Evolutionary conservation across 2,113 vertebrate species (phyloP).

Genomic region (Hippocampus zosterae): DNA sequence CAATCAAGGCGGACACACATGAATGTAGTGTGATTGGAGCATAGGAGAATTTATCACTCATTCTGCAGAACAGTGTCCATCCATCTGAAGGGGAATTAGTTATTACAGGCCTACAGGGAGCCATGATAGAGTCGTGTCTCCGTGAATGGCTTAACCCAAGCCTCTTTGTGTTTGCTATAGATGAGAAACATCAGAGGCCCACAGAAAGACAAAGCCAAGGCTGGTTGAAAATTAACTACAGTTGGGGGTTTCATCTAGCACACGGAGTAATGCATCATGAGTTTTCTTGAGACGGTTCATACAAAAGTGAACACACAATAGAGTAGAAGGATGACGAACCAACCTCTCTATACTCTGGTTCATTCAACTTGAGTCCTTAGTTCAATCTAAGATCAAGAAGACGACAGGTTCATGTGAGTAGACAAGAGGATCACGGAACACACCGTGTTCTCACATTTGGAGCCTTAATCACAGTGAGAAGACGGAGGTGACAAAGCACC

Average conservation of each 20-base stretch:
- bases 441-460: background rate
- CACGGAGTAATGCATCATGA: constrained; percentile 9
- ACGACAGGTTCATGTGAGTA: background rate
- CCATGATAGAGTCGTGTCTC: constrained; percentile 65
- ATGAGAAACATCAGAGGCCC: constrained; percentile 46
- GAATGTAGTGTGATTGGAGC: constrained; percentile 43
- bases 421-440: background rate
- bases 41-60: constrained; percentile 44
- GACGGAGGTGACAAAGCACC: background rate
- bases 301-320: constrained; percentile 13
- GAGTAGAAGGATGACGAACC: constrained; percentile 7
- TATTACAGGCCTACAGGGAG: constrained; percentile 62
- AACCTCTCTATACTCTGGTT: background rate
- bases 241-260: constrained; percentile 30
- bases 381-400: background rate
- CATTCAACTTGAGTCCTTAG: background rate
- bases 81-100: constrained; percentile 60
- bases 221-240: constrained; percentile 25
- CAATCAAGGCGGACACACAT: constrained; percentile 23
- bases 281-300: background rate
- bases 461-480: background rate
- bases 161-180: constrained; percentile 56
- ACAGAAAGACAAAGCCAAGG: constrained; percentile 30
- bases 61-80: constrained; percentile 46
- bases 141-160: constrained; percentile 53